These are phyloP conservation scores for Odocoileus virginianus DNA, from an alignment of 2,113 vertebrate genomes.

Conservation along the genomic window DNA sequence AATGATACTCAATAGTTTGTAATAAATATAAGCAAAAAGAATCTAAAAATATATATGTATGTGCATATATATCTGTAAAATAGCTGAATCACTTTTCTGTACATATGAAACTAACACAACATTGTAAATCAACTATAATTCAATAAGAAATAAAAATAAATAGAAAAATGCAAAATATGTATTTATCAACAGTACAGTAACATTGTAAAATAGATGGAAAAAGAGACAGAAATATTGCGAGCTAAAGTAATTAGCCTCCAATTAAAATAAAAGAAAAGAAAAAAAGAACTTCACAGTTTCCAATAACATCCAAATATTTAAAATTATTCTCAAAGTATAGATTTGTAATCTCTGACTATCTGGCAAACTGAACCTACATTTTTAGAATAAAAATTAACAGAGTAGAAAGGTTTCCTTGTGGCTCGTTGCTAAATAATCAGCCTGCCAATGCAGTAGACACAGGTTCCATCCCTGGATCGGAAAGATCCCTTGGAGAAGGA, in stretches of 20 bases:
- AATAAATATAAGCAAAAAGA: neutral
- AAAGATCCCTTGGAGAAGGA: neutral
- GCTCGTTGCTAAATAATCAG: neutral
- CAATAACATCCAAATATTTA: neutral
- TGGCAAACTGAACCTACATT: neutral
- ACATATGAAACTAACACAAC: neutral
- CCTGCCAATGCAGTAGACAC: neutral
- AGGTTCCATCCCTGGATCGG: neutral
- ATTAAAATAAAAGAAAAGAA: neutral
- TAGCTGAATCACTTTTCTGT: neutral
- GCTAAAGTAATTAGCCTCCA: neutral
- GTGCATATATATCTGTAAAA: neutral
- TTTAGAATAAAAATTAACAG: neutral
- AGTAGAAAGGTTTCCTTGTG: neutral
- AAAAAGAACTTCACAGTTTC: neutral
- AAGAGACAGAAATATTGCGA: neutral
- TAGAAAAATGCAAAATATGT: neutral
- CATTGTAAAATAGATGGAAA: accelerated
- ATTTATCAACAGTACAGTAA: neutral
- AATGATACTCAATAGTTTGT: neutral
- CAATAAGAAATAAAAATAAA: neutral
- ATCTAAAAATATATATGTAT: neutral
- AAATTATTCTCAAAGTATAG: neutral
- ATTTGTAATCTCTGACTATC: neutral
- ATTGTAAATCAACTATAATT: neutral